Evolutionary conservation across 2,113 vertebrate genomes (phyloP).

Genomic region (Bufo gargarizans): DNA sequence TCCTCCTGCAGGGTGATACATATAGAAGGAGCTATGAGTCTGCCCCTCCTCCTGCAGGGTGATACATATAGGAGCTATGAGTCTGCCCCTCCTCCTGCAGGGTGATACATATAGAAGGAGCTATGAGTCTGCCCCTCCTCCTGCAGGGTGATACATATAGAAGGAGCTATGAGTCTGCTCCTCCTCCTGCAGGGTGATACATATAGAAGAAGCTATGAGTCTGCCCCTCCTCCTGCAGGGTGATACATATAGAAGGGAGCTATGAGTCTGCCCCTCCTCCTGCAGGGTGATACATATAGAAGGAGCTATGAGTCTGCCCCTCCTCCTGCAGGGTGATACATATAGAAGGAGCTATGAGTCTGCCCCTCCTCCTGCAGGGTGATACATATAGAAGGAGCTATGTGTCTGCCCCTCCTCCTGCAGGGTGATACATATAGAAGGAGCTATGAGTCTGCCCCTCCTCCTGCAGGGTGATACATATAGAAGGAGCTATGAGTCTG

Average conservation of each 20-base stretch:
- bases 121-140: not conserved
- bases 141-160: not conserved
- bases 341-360: too few species aligned
- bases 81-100: not conserved
- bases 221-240: conserved; percentile 7
- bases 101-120: not conserved
- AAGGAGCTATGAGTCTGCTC: not conserved
- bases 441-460: too few species aligned
- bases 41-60: not conserved
- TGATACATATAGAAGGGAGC: not conserved
- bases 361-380: not conserved
- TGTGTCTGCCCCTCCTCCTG: not conserved
- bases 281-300: not conserved
- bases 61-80: not conserved
- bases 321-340: not conserved
- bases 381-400: not conserved
- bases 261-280: not conserved
- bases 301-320: too few species aligned
- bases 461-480: not conserved
- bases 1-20: conserved; percentile 8
- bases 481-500: too few species aligned
- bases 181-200: not conserved
- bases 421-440: not conserved
- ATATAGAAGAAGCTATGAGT: not conserved
- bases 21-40: not conserved